A percentile compares a stretch with the other conserved stretches of the same genome.
Conservation (phyloP, 2,113 vertebrate species). For the Pardalotus punctatus region DNA sequence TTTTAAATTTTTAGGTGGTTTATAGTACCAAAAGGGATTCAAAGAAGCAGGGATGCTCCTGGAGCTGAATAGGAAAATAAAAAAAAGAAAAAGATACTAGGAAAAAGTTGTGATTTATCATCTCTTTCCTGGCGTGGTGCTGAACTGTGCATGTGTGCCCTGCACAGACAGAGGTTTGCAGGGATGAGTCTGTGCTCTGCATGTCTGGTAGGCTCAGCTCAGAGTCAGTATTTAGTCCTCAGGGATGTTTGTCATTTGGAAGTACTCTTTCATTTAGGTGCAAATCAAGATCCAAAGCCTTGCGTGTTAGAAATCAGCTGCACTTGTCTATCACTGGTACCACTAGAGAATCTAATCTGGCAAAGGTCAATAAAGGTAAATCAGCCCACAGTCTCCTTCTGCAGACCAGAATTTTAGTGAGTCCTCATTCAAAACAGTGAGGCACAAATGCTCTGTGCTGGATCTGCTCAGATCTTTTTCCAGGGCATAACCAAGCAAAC, state of each 20-base stretch:
- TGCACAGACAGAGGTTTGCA: not conserved
- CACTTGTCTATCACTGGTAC: not conserved
- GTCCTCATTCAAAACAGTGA: not conserved
- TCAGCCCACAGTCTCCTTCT: not conserved
- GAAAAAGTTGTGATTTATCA: not conserved
- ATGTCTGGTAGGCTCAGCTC: slow-evolving; percentile 33
- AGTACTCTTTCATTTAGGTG: slow-evolving; percentile 59
- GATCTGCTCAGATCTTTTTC: not conserved
- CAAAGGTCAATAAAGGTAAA: not conserved
- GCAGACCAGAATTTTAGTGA: not conserved
- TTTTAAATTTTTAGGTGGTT: not conserved
- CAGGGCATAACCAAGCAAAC: not conserved
- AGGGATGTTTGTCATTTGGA: slow-evolving; percentile 16
- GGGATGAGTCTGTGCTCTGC: not conserved
- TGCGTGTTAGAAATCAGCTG: not conserved
- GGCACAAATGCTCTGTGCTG: accelerated
- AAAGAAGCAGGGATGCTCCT: slow-evolving; percentile 17
- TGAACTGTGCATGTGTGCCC: not conserved
- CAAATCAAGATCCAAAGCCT: slow-evolving; percentile 47
- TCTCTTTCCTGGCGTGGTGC: not conserved
- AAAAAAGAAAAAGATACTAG: not conserved
- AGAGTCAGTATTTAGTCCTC: slow-evolving; percentile 43
- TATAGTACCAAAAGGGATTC: not conserved
- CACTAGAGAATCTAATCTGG: not conserved
- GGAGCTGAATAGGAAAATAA: slow-evolving; percentile 12